Base-by-base conservation (phyloP, 2,797 vertebrate species). In the Poeciliopsis infans region DNA sequence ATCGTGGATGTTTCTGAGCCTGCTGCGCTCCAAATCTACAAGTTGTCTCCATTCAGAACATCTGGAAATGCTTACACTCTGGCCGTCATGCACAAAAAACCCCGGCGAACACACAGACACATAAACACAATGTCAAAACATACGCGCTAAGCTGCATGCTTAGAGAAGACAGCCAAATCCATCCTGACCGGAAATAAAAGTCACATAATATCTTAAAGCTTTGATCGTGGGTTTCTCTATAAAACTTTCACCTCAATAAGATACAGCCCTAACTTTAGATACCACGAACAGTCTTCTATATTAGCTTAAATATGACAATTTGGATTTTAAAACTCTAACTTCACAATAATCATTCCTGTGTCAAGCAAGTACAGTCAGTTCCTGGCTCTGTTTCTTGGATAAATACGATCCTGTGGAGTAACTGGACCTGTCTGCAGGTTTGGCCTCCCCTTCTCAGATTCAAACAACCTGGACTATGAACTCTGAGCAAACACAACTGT, bases 21-120 rank as follows among this genome's bases (percentile, higher is more conserved):
- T 88, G 57, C 78, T 74, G 33, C 36, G 36, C 36, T 12, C 64
- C 41, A 68, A 68, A 13, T 76, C 59, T 59, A 70, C 77, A 53
- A 79, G 72, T 83, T 87, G 82, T 84, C 75, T 55, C 64, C 61
- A 46, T 89, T 53, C 57, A 82, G 85, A 78, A 83, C 93, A 93
- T 94, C 91, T 94, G 93, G 90, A 91, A 90, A 83, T 43, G 69
- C 72, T 93, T 91, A 83, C 0, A 20, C 83, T 80, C 83, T 39
- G 39, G 81, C 79, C 79, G 57, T 77, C 79, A 86, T 76, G 47
- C 81, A 77, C 79, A 81, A 72, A 82, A 51, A 47, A 41, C 47
- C 2, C 28, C 7, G 1, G 73, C 75, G 86, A 59, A 79, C 51
- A 68, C 72, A 80, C 79, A 80, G 53, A 74, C 73, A 83, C 41